Evolutionary conservation across 1,140 invertebrate species (phyloP).

Genomic region (Magallana gigas): DNA sequence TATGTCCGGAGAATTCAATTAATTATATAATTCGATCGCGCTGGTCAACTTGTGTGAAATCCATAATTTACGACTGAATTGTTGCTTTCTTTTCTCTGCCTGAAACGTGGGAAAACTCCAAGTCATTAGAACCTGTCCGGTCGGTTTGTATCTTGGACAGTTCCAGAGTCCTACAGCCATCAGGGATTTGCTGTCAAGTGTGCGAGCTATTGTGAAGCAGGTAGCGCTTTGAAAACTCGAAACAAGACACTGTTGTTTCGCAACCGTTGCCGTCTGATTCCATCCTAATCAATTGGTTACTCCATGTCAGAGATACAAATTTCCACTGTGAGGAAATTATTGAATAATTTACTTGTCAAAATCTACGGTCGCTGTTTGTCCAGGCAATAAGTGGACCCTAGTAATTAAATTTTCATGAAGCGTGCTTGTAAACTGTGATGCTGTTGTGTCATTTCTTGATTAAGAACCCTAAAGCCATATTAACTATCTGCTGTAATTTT

Average conservation of each 20-base stretch:
- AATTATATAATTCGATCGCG: slow-evolving; percentile 40
- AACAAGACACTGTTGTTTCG: slow-evolving; percentile 21
- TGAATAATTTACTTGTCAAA: slow-evolving; percentile 42
- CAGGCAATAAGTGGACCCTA: background rate
- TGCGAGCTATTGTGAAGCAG: background rate
- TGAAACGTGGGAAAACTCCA: slow-evolving; percentile 33
- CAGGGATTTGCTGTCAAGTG: slow-evolving; percentile 34
- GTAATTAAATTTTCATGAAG: slow-evolving; percentile 35
- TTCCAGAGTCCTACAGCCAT: background rate
- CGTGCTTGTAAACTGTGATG: slow-evolving; percentile 7
- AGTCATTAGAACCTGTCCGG: slow-evolving; percentile 34
- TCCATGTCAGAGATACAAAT: background rate
- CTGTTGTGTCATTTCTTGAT: slow-evolving; percentile 31
- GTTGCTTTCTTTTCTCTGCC: slow-evolving; percentile 32
- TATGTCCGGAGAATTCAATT: slow-evolving; percentile 44
- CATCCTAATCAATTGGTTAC: background rate
- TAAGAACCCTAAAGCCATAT: background rate
- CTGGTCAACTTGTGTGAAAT: slow-evolving; percentile 38
- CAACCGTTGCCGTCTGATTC: slow-evolving; percentile 8
- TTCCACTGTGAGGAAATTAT: slow-evolving; percentile 10
- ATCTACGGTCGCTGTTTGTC: background rate
- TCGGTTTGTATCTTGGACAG: background rate
- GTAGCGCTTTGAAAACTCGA: background rate
- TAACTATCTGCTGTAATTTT: background rate
- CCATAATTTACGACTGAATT: slow-evolving; percentile 45